Base-by-base conservation (phyloP, 2,113 vertebrate genomes). In the Gavia stellata region DNA sequence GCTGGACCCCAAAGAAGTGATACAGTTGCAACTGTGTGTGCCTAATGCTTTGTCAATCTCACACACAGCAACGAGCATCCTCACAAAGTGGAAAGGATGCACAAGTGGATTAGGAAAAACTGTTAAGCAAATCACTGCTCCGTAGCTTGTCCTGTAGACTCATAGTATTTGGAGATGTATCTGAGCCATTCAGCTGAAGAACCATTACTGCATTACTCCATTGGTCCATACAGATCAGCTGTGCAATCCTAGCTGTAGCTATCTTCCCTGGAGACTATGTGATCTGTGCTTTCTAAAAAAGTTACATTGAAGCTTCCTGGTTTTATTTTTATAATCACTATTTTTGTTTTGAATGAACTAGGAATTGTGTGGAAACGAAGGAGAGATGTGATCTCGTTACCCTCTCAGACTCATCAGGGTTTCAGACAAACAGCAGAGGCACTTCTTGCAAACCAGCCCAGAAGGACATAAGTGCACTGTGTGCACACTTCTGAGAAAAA, bases 321-420 rank as follows among this genome's bases (percentile, higher is more conserved):
- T 33, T 83, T 71, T 56, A 29, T 56, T 83, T 79, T 77, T 70
- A 38, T 61, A n/a, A 80, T 21, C 3, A 45, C 7, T 55, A 12
- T 63, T 83, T 93, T 67, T 5, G 68, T 73, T 73, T 74, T 49
- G 28, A 59, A n/a, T n/a, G 18, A 61, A 63, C 9, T 31, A 61
- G 40, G 17, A 91, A 68, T 14, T 79, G 11, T 42, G 15, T 23
- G 13, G 31, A 77, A 71, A 61, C 0, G 3, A 63, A 49, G n/a
- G 31, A 62, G 15, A 78, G 25, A n/a, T 0, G 0, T 6, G 26
- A 59, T 36, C 40, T 78, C 1, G 0, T 81, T 70, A 77, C 24
- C 33, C 17, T 73, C 40, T 87, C 59, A 83, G 59, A 70, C 20
- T 87, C 19, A 38, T 29, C 14, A 26, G 36, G 26, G 12, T 52